A percentile compares a stretch with the other conserved stretches of the same genome.
phyloP scores from a whole-genome alignment of 2,797 vertebrate genomes.

The Trachops cirrhosus region DNA sequence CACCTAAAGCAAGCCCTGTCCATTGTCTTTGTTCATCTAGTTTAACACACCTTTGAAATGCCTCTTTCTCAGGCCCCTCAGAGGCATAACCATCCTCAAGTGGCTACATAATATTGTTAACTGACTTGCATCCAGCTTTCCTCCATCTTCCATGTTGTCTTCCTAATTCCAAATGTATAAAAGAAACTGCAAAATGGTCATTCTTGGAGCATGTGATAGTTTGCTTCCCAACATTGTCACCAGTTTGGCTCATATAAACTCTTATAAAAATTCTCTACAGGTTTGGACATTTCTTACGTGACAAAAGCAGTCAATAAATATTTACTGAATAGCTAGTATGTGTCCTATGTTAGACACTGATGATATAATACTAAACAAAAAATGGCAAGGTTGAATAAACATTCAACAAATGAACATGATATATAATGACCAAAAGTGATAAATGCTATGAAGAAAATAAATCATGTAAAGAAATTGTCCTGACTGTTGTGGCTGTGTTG shows the following conservation, averaged over 20 bases:
- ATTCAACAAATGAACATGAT: background rate
- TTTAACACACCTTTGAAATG: background rate
- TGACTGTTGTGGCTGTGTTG: no score
- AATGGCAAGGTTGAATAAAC: background rate
- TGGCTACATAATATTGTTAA: background rate
- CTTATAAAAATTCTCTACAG: background rate
- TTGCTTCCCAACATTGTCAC: background rate
- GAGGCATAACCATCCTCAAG: background rate
- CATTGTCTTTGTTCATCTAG: no score
- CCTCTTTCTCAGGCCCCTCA: background rate
- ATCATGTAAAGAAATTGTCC: background rate
- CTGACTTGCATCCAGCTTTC: background rate
- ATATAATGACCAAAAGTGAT: background rate
- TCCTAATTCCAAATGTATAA: background rate
- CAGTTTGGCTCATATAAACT: background rate
- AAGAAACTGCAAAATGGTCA: background rate
- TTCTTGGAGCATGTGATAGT: background rate
- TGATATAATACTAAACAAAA: background rate
- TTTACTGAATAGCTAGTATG: background rate
- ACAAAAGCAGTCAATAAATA: background rate
- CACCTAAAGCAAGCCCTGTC: no score
- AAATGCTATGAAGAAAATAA: background rate
- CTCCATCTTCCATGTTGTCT: background rate
- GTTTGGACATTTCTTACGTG: background rate
- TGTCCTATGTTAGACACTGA: background rate